phyloP scores from a whole-genome alignment of 2,113 vertebrate genomes.

The Syngnathus typhle region DNA sequence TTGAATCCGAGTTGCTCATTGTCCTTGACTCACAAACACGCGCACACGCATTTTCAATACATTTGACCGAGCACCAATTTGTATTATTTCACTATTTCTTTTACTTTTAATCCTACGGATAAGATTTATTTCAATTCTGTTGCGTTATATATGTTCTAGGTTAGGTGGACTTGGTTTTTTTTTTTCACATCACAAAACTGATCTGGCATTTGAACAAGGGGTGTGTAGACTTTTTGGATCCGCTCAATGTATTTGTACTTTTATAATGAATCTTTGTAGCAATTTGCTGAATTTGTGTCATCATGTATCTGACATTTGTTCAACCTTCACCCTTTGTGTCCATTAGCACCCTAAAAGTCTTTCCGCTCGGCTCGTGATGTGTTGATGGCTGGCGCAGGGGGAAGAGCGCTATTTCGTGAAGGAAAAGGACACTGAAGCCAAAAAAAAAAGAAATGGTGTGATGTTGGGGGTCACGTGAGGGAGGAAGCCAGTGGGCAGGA shows the following conservation, averaged over 20 bases:
- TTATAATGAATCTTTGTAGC: background rate
- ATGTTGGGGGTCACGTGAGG: constrained; percentile 24
- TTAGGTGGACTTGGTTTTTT: background rate
- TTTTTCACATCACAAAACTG: background rate
- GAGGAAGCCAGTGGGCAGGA: constrained; percentile 22
- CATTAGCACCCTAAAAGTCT: constrained; percentile 42
- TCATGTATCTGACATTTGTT: constrained; percentile 7
- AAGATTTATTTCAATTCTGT: background rate
- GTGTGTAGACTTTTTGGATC: background rate
- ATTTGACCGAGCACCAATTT: background rate
- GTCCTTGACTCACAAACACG: constrained; percentile 58
- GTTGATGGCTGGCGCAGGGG: background rate
- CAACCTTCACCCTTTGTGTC: constrained; percentile 24
- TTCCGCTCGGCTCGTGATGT: constrained; percentile 25
- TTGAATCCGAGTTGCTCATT: constrained; percentile 50
- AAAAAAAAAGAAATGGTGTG: constrained; percentile 8
- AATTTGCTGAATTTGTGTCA: background rate
- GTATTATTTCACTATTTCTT: too few species aligned
- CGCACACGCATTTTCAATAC: too few species aligned
- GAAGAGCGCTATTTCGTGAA: constrained; percentile 10
- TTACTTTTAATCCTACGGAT: background rate
- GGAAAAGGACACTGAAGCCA: constrained; percentile 7
- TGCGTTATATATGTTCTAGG: background rate
- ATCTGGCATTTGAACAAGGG: background rate
- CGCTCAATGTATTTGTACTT: background rate